phyloP scores from a whole-genome alignment of 1,140 invertebrate genomes.

The Pseudomyrmex gracilis region DNA sequence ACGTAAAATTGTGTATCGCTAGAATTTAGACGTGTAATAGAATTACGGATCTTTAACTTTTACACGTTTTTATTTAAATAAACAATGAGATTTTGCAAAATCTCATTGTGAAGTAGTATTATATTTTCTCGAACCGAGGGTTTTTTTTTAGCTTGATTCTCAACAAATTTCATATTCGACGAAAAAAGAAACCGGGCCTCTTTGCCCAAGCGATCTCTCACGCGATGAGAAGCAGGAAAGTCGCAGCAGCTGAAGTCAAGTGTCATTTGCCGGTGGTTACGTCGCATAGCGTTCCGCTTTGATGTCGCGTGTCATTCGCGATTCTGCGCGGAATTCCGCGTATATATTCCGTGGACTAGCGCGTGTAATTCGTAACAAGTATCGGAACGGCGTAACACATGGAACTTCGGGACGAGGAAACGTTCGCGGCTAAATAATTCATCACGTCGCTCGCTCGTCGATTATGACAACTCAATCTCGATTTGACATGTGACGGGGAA shows the following conservation, averaged over 20 bases:
- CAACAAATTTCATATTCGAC: slow-evolving; percentile 58
- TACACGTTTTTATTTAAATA: no score
- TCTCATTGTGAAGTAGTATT: background rate
- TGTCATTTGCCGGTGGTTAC: slow-evolving; percentile 68
- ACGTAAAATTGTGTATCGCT: background rate
- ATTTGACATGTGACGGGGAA: background rate
- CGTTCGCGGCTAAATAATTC: slow-evolving; percentile 25
- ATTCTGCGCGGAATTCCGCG: slow-evolving; percentile 74
- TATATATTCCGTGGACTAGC: background rate
- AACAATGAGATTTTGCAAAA: no score
- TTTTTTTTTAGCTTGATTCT: slow-evolving; percentile 1
- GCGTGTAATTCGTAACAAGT: slow-evolving; percentile 40
- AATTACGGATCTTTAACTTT: no score
- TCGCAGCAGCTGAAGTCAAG: slow-evolving; percentile 42
- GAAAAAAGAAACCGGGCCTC: slow-evolving; percentile 48
- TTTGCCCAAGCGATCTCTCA: slow-evolving; percentile 58
- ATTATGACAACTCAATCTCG: slow-evolving; percentile 30
- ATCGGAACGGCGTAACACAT: slow-evolving; percentile 20
- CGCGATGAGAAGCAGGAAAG: slow-evolving; percentile 72
- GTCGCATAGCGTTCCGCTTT: slow-evolving; percentile 75
- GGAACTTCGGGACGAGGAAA: slow-evolving; percentile 23
- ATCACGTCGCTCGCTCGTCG: slow-evolving; percentile 34
- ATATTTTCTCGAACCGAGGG: background rate
- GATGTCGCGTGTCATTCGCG: slow-evolving; percentile 80
- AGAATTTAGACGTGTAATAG: no score